Percentiles rank a stretch among this genome's conserved stretches.
Evolutionary conservation across 2,113 vertebrate species (phyloP).

Genomic region (Megaptera novaeangliae): DNA sequence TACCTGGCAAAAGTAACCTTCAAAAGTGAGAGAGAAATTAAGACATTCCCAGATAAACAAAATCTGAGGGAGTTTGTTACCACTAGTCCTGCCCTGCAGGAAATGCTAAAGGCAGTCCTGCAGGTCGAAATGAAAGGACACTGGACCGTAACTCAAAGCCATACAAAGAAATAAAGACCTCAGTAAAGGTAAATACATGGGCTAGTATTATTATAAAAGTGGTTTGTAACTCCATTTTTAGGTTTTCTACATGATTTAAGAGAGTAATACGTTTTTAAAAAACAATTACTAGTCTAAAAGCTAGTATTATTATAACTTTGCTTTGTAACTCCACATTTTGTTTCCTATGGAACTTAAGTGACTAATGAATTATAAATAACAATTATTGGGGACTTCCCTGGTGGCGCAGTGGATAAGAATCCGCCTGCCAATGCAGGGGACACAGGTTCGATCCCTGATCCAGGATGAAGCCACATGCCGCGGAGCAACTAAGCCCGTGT

Average conservation of each 20-base stretch:
- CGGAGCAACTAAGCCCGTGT: too few relatives aligned
- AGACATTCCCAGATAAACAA: background rate
- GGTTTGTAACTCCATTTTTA: background rate
- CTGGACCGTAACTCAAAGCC: background rate
- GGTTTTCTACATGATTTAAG: background rate
- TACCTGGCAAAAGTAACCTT: background rate
- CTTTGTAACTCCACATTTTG: background rate
- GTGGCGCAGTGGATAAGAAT: too few relatives aligned
- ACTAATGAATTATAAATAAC: background rate
- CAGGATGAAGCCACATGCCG: too few relatives aligned
- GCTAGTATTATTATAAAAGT: background rate
- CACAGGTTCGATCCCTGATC: too few relatives aligned
- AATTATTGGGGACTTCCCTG: background rate
- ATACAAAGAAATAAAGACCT: background rate
- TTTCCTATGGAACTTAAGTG: background rate
- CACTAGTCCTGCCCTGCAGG: background rate
- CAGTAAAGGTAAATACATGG: background rate
- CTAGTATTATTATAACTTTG: background rate
- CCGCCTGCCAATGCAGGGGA: too few relatives aligned
- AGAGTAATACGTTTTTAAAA: background rate
- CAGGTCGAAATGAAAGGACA: background rate
- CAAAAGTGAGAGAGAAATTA: background rate
- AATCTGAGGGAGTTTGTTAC: background rate
- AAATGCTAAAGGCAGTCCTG: background rate
- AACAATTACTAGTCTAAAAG: background rate